A percentile compares a stretch with the other conserved stretches of the same genome.
Conservation (phyloP, 1,140 invertebrate species). For the Portunus trituberculatus region DNA sequence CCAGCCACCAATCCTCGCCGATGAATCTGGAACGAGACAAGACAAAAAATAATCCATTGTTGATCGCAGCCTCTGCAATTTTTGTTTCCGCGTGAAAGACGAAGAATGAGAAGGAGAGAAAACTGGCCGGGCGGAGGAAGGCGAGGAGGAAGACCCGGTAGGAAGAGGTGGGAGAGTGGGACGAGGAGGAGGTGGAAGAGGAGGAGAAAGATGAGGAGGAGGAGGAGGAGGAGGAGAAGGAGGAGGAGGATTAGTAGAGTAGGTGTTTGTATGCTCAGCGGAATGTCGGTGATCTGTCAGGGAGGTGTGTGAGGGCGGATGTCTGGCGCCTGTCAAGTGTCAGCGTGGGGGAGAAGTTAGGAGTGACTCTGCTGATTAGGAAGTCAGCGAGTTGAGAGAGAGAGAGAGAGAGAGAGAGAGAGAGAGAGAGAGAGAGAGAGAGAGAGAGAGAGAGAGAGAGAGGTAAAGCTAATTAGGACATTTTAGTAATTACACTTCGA, state of each 20-base stretch:
- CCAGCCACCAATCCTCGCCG: neutral
- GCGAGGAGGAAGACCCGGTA: neutral
- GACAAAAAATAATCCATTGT: neutral
- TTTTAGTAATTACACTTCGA: neutral
- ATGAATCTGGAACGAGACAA: conserved; percentile 28
- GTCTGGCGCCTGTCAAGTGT: neutral
- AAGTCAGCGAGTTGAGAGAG: neutral
- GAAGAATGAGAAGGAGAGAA: too few species aligned
- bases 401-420: neutral
- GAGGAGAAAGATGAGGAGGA: too few species aligned
- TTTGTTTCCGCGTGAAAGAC: neutral
- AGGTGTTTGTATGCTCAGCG: neutral
- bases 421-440: conserved; percentile 4
- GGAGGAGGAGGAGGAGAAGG: too few species aligned
- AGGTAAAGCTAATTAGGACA: neutral
- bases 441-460: conserved; percentile 15
- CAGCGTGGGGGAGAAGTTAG: neutral
- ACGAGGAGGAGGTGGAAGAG: neutral
- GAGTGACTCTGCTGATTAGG: neutral
- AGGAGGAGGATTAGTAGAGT: too few species aligned
- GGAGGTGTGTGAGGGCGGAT: neutral
- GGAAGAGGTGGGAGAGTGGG: neutral
- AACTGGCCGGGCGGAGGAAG: neutral
- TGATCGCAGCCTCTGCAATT: neutral
- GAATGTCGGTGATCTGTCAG: neutral